A percentile compares a stretch with the other conserved stretches of the same genome.
These are phyloP conservation scores for Taenioides sp. DNA, from an alignment of 2,797 vertebrate species.

Conservation along the genomic window DNA sequence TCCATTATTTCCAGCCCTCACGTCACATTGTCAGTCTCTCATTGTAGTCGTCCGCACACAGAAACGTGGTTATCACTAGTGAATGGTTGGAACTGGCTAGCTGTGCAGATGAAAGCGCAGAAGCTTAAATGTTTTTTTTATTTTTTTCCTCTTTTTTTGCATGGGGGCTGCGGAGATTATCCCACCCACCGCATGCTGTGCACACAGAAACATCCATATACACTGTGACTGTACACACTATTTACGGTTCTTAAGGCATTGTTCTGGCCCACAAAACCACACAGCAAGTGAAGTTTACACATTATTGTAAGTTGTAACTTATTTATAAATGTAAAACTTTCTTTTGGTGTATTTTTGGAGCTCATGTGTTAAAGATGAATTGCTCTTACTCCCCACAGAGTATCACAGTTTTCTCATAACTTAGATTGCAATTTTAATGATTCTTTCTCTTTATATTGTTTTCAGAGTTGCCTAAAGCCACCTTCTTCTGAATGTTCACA, in stretches of 20 bases:
- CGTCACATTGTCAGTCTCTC: conserved; percentile 54
- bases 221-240: conserved; percentile 5
- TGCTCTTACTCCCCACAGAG: no score
- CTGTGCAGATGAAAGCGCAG: conserved; percentile 64
- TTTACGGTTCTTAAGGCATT: conserved; percentile 8
- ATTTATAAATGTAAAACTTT: not conserved
- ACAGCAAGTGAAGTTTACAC: not conserved
- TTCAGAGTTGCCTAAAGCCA: no score
- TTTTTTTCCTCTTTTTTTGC: conserved; percentile 31
- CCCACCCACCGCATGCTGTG: conserved; percentile 16
- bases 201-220: conserved; percentile 9
- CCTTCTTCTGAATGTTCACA: no score
- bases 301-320: not conserved
- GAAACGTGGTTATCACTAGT: conserved; percentile 60
- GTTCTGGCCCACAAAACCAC: conserved; percentile 6
- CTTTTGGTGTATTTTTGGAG: not conserved
- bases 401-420: no score
- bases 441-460: no score
- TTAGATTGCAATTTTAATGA: not conserved
- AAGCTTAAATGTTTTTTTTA: conserved; percentile 49
- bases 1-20: conserved; percentile 49
- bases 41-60: conserved; percentile 56
- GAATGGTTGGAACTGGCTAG: conserved; percentile 61
- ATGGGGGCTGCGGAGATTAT: conserved; percentile 53
- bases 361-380: not conserved